These are phyloP conservation scores for Varroa destructor DNA, from an alignment of 1,140 invertebrate species.

Conservation along the genomic window DNA sequence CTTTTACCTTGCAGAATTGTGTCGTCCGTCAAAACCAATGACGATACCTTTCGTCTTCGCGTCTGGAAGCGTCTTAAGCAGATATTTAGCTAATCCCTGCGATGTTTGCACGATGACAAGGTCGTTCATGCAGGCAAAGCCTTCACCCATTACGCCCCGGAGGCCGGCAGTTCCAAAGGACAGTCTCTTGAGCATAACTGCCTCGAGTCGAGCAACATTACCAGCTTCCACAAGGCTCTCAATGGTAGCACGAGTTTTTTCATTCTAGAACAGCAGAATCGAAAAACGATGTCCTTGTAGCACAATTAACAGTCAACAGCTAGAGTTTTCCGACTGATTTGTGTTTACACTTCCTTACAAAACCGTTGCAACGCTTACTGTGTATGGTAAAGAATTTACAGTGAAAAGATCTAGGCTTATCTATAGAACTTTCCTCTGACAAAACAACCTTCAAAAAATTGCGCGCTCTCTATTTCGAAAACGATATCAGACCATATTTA, in stretches of 20 bases:
- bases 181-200: constrained; percentile 2
- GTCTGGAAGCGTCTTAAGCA: constrained; percentile 48
- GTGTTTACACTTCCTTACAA: too few relatives aligned
- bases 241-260: not conserved
- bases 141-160: constrained; percentile 76
- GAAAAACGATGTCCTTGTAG: too few relatives aligned
- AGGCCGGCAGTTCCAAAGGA: constrained; percentile 46
- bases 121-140: constrained; percentile 89
- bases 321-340: too few relatives aligned
- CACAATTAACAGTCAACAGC: too few relatives aligned
- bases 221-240: not conserved
- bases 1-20: constrained; percentile 70
- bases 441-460: too few relatives aligned
- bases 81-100: constrained; percentile 73
- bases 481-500: too few relatives aligned
- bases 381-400: too few relatives aligned
- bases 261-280: not conserved
- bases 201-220: not conserved
- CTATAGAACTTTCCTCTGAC: too few relatives aligned
- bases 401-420: too few relatives aligned
- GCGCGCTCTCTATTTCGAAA: too few relatives aligned
- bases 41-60: constrained; percentile 57
- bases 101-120: constrained; percentile 89
- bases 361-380: too few relatives aligned
- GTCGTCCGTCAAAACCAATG: constrained; percentile 84